These are phyloP conservation scores for Eupithecia vulgata DNA, from an alignment of 2,888 invertebrate genomes.

Conservation along the genomic window DNA sequence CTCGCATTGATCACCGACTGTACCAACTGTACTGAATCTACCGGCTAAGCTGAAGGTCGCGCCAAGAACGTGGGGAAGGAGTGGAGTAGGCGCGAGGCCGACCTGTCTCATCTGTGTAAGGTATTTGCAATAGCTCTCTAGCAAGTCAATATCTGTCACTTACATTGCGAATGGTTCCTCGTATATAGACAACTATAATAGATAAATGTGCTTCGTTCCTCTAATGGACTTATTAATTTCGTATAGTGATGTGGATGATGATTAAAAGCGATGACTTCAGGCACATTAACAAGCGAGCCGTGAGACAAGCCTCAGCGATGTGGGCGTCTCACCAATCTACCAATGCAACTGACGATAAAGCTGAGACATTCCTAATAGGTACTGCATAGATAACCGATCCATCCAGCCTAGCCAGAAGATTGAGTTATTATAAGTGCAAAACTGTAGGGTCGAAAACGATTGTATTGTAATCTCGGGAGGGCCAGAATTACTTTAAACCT, in stretches of 20 bases:
- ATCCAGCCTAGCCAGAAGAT: slow-evolving; percentile 24
- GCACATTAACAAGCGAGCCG: slow-evolving; percentile 28
- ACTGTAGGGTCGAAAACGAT: slow-evolving; percentile 18
- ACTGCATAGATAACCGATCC: too few species aligned
- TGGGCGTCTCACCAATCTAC: slow-evolving; percentile 40
- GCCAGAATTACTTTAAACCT: too few species aligned
- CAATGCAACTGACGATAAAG: slow-evolving; percentile 28
- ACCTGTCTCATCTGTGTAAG: not conserved
- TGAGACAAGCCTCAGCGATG: slow-evolving; percentile 21
- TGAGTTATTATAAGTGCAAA: slow-evolving; percentile 12
- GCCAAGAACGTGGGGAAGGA: not conserved
- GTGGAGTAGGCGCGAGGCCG: not conserved
- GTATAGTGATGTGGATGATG: not conserved
- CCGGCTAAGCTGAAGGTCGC: not conserved
- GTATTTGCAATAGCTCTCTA: not conserved
- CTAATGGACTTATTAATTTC: not conserved
- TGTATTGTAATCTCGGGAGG: slow-evolving; percentile 15
- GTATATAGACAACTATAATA: not conserved
- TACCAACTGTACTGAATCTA: not conserved
- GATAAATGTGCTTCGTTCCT: not conserved
- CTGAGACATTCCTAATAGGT: too few species aligned
- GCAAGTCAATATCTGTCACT: not conserved
- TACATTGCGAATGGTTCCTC: not conserved
- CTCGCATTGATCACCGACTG: not conserved
- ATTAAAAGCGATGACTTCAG: slow-evolving; percentile 22